A percentile compares a stretch with the other conserved stretches of the same genome.
Evolutionary conservation across 2,888 invertebrate species (phyloP).

Genomic region (Osmoderma eremita): DNA sequence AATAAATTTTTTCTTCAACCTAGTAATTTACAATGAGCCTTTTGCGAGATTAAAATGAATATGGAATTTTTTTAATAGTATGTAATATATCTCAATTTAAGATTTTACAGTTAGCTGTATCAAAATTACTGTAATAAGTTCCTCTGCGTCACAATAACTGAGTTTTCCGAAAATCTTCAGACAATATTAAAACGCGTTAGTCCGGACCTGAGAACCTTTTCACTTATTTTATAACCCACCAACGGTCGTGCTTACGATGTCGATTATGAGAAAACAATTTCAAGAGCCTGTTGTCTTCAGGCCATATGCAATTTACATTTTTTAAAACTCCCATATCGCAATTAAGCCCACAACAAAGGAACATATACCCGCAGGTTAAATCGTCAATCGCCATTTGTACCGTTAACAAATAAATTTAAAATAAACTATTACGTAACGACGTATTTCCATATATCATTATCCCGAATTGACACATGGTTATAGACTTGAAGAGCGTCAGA

Average conservation of each 20-base stretch:
- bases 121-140: too few relatives aligned
- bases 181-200: background rate
- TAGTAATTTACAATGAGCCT: conserved; percentile 29
- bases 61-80: background rate
- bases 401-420: conserved; percentile 40
- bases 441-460: conserved; percentile 40
- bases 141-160: too few relatives aligned
- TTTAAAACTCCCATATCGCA: conserved; percentile 31
- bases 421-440: conserved; percentile 39
- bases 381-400: conserved; percentile 33
- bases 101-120: too few relatives aligned
- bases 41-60: background rate
- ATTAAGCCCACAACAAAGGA: conserved; percentile 35
- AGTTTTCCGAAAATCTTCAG: too few relatives aligned
- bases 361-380: conserved; percentile 11
- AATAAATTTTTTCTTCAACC: conserved; percentile 26
- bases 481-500: conserved; percentile 12
- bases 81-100: too few relatives aligned
- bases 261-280: conserved; percentile 38
- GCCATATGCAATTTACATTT: conserved; percentile 34
- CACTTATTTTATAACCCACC: conserved; percentile 26
- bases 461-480: conserved; percentile 33
- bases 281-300: conserved; percentile 28
- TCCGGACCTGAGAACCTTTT: conserved; percentile 20
- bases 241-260: conserved; percentile 17